phyloP scores from a whole-genome alignment of 1,140 invertebrate genomes.

The Copidosoma floridanum region DNA sequence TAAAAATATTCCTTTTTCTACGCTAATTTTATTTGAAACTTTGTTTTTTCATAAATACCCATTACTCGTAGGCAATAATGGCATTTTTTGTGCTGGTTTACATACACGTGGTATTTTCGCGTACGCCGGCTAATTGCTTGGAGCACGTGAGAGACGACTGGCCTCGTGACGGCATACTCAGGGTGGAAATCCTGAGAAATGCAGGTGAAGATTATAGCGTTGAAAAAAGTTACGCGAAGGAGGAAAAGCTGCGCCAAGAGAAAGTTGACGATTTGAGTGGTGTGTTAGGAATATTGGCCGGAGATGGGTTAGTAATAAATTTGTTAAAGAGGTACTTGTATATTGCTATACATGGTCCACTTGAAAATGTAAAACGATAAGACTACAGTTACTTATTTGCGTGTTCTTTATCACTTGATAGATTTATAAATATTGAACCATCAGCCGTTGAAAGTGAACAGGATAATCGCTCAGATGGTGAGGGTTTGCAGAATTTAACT shows the following conservation, averaged over 20 bases:
- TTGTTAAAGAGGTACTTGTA: slow-evolving; percentile 3
- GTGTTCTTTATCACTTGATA: no score
- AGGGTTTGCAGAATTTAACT: slow-evolving; percentile 45
- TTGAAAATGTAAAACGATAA: no score
- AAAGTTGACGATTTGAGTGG: slow-evolving; percentile 65
- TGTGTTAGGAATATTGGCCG: slow-evolving; percentile 66
- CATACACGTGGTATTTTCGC: slow-evolving; percentile 91
- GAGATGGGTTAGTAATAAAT: slow-evolving; percentile 64
- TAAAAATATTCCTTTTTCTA: slow-evolving; percentile 3
- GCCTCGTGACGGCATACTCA: slow-evolving; percentile 92
- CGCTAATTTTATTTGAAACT: neutral
- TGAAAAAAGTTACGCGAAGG: slow-evolving; percentile 79
- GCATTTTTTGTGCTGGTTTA: slow-evolving; percentile 91
- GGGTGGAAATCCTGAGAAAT: slow-evolving; percentile 90
- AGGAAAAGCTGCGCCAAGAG: slow-evolving; percentile 69
- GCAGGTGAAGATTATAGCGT: slow-evolving; percentile 69
- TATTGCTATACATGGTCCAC: neutral
- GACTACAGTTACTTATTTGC: slow-evolving; percentile 10
- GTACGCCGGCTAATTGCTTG: slow-evolving; percentile 90
- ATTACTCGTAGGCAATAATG: slow-evolving; percentile 75
- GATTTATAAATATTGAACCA: slow-evolving; percentile 71
- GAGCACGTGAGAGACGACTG: slow-evolving; percentile 85
- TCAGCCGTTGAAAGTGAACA: slow-evolving; percentile 60
- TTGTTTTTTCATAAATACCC: no score
- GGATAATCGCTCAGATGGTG: slow-evolving; percentile 45